Conservation (phyloP, 2,113 vertebrate species). For the Xiphias gladius region DNA sequence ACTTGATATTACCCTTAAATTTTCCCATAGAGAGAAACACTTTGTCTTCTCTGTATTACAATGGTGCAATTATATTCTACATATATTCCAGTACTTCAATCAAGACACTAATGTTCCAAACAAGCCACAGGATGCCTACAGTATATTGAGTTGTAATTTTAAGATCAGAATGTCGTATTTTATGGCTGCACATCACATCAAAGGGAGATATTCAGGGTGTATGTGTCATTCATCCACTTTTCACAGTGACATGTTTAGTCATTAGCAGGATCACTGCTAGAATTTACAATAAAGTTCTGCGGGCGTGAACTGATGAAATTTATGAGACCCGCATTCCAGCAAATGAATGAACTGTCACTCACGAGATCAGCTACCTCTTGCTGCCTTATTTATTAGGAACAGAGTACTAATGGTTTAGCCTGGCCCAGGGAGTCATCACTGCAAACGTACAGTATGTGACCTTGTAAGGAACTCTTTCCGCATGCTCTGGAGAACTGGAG, state of each 20-base stretch:
- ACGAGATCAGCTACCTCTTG: not conserved
- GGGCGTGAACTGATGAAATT: not conserved
- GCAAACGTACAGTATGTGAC: not conserved
- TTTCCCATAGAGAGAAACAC: not conserved
- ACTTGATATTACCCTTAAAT: not conserved
- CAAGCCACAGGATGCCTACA: not conserved
- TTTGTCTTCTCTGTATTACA: not conserved
- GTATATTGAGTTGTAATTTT: not conserved
- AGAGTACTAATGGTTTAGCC: not conserved
- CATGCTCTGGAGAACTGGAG: not conserved
- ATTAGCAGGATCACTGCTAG: not conserved
- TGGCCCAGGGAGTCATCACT: not conserved
- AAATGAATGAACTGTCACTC: conserved; percentile 3
- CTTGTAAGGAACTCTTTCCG: not conserved
- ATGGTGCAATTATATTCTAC: not conserved
- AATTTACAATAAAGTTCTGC: not conserved
- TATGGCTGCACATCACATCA: not conserved
- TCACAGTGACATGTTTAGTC: not conserved
- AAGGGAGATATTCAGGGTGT: not conserved
- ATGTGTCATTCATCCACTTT: conserved; percentile 4
- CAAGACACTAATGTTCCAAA: not conserved
- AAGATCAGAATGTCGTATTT: not conserved
- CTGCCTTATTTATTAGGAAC: not conserved
- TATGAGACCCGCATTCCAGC: not conserved
- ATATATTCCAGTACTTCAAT: not conserved